Evolutionary conservation across 2,888 invertebrate genomes (phyloP).

Genomic region (Thalpophila matura): DNA sequence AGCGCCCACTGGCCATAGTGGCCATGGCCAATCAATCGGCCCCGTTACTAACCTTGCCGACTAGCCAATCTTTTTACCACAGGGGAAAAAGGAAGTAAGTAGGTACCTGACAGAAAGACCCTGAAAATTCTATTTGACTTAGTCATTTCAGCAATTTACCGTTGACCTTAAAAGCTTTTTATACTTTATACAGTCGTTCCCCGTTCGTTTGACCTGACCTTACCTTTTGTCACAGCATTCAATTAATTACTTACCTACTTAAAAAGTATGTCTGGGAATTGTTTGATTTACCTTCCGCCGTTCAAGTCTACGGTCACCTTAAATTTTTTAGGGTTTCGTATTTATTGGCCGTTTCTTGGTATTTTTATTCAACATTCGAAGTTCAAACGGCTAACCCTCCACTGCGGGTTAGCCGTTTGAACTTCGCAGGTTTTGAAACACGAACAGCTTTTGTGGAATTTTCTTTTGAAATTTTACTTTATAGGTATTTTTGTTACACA

Average conservation of each 20-base stretch:
- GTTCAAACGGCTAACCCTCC: too few relatives aligned
- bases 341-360: too few relatives aligned
- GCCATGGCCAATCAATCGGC: too few relatives aligned
- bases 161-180: constrained; percentile 37
- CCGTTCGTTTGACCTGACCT: constrained; percentile 44
- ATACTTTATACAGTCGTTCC: constrained; percentile 6
- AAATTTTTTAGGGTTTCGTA: constrained; percentile 13
- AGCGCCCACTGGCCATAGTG: neutral
- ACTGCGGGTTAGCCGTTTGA: too few relatives aligned
- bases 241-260: too few relatives aligned
- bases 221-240: constrained; percentile 39
- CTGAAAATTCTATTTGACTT: neutral
- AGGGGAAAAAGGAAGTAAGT: neutral
- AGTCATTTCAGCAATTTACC: constrained; percentile 29
- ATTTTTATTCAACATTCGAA: too few relatives aligned
- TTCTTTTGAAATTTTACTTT: too few relatives aligned
- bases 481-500: too few relatives aligned
- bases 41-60: neutral
- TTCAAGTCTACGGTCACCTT: constrained; percentile 20
- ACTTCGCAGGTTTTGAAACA: too few relatives aligned
- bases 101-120: neutral
- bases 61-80: neutral
- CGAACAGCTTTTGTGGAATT: too few relatives aligned
- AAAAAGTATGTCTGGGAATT: constrained; percentile 13
- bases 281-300: constrained; percentile 40